Conservation (phyloP, 2,888 invertebrate species). For the Temnothorax rugatulus region DNA sequence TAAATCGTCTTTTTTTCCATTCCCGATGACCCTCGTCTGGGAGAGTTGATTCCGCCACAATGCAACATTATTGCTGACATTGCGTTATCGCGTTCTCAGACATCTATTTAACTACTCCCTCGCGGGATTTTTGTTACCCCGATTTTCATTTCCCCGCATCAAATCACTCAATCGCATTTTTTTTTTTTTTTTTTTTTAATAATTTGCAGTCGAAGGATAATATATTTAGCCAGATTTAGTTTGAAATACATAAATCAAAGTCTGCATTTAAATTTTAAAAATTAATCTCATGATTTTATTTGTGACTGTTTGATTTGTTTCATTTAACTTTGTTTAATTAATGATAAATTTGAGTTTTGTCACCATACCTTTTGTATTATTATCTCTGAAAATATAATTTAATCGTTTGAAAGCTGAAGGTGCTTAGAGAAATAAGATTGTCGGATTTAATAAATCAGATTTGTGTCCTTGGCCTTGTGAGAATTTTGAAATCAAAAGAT, state of each 20-base stretch:
- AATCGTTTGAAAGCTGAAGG: conserved; percentile 1
- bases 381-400: conserved; percentile 17
- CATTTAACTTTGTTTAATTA: conserved; percentile 15
- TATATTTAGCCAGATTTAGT: neutral
- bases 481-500: conserved; percentile 5
- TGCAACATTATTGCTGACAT: conserved; percentile 73
- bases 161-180: neutral
- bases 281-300: neutral
- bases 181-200: conserved; percentile 1
- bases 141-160: neutral
- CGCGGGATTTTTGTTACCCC: neutral
- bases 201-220: neutral
- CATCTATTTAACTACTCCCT: conserved; percentile 59
- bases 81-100: conserved; percentile 73
- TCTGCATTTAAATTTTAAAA: conserved; percentile 28
- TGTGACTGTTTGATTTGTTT: neutral
- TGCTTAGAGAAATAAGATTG: conserved; percentile 9
- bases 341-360: neutral
- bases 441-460: conserved; percentile 18
- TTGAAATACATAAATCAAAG: neutral
- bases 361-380: neutral
- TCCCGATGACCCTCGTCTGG: conserved; percentile 63
- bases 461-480: neutral
- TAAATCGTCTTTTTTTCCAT: conserved; percentile 36
- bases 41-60: conserved; percentile 73